Evolutionary conservation across 30 jellyfish, hydroid and myxozoan genomes (phyloP).

Genomic region (Hydractinia symbiolongicarpus): DNA sequence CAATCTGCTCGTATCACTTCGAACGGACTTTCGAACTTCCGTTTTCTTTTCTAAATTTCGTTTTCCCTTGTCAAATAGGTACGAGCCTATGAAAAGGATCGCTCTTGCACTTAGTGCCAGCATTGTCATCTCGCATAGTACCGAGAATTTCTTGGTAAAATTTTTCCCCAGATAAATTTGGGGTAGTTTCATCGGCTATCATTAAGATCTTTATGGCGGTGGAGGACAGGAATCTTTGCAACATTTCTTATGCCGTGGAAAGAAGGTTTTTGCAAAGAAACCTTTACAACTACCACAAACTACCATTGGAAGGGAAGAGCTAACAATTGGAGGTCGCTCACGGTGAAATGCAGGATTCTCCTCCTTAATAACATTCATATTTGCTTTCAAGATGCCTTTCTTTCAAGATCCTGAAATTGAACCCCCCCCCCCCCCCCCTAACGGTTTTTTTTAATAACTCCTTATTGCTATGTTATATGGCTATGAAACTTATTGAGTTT

Average conservation of each 20-base stretch:
- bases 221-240: slow-evolving; percentile 5
- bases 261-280: slow-evolving; percentile 12
- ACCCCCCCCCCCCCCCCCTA: too few species aligned
- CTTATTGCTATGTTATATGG: too few species aligned
- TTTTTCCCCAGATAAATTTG: background rate
- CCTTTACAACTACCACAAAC: slow-evolving; percentile 9
- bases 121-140: slow-evolving; percentile 8
- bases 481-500: too few species aligned
- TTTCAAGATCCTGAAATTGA: background rate
- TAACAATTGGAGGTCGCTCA: slow-evolving; percentile 8
- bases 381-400: slow-evolving; percentile 2
- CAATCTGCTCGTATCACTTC: slow-evolving; percentile 28
- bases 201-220: slow-evolving; percentile 14
- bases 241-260: slow-evolving; percentile 11
- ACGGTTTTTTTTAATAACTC: too few species aligned
- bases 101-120: slow-evolving; percentile 8
- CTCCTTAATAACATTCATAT: slow-evolving; percentile 6
- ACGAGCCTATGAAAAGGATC: slow-evolving; percentile 11
- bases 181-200: slow-evolving; percentile 8
- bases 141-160: background rate
- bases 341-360: slow-evolving; percentile 17
- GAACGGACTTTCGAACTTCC: slow-evolving; percentile 22
- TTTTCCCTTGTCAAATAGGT: slow-evolving; percentile 5
- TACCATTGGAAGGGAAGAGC: background rate
- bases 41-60: slow-evolving; percentile 12